Evolutionary conservation across 2,888 invertebrate genomes (phyloP), one percentile per base, ranked within the genome.

Genomic region (Megaustenia siamemsis): DNA sequence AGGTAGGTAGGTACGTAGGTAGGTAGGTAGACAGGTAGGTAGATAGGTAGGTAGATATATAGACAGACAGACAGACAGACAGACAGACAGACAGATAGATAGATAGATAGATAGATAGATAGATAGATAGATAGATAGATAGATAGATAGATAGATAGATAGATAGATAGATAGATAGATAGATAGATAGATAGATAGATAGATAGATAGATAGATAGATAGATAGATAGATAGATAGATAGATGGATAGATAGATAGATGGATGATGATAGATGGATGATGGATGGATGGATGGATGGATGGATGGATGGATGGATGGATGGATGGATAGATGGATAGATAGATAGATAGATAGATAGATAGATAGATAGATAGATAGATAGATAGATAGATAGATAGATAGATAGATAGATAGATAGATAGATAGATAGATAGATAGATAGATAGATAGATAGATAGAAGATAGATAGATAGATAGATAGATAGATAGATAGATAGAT

Each of bases 261-360:
- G n/a, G n/a, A n/a, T n/a, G n/a, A n/a, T n/a, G 21, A n/a, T n/a
- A n/a, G n/a, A n/a, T n/a, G n/a, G n/a, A n/a, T n/a, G n/a, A n/a
- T n/a, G n/a, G n/a, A n/a, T n/a, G n/a, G n/a, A n/a, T n/a, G n/a
- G n/a, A 53, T 53, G 21, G 10, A 21, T 0, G 21, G 53, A 53
- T 10, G 21, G 53, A 10, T n/a, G n/a, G n/a, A n/a, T n/a, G n/a
- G n/a, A n/a, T n/a, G n/a, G n/a, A n/a, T n/a, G n/a, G n/a, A 69
- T 69, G 40, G 69, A 69, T 69, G 40, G 76, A 76, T 45, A 76
- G 76, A 76, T 45, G 35, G 76, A 53, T 45, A 53, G 76, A 76
- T 45, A 76, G 76, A 76, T 45, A 76, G 76, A 76, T 38, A 77
- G 53, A 76, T 43, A 75, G 75, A 75, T 43, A 75, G 40, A 75